Evolutionary conservation across 2,888 invertebrate genomes (phyloP), one percentile per base, ranked within the genome.

Genomic region (Phyllotreta cruciferae): DNA sequence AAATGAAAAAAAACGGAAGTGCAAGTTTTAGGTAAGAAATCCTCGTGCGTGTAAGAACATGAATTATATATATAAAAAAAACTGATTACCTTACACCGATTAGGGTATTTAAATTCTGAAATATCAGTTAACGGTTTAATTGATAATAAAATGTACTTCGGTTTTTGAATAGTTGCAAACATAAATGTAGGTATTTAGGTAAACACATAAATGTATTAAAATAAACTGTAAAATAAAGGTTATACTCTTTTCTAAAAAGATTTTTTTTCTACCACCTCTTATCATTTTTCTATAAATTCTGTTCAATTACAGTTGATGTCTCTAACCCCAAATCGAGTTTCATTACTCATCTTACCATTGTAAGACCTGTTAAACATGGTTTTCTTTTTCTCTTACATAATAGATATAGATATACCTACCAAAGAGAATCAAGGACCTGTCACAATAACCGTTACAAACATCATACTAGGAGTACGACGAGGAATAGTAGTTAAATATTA

Each of bases 181-280:
- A 52, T 60, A 60, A 24, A 60, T 60, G 60, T 60, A 60, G 60
- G 34, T 60, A 44, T 52, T 24, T 60, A 60, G 60, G 53, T 60
- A 60, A 60, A 60, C 60, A 60, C 60, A 60, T 60, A 60, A 60
- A 60, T 60, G 60, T 60, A 60, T 60, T 60, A 60, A 60, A 60
- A 44, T 60, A 60, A 60, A 60, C 44, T 60, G 60, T 60, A 60
- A 34, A 60, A 60, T 60, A 60, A 60, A 60, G 60, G 60, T 60
- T 60, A 60, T 60, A 60, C 60, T 60, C 60, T 60, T 60, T 60
- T 60, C 60, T 60, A 60, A 44, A 37, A 37, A 2, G 34, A 14
- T 47, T 8, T 44, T 7, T 47, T 24, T 24, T 24, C 24, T 24
- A 24, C 24, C 24, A 24, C 4, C 24, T 24, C 2, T 4, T 1